Evolutionary conservation across 2,797 vertebrate genomes (phyloP), one percentile per base, ranked within the genome.

Genomic region (Sebastes alutus): DNA sequence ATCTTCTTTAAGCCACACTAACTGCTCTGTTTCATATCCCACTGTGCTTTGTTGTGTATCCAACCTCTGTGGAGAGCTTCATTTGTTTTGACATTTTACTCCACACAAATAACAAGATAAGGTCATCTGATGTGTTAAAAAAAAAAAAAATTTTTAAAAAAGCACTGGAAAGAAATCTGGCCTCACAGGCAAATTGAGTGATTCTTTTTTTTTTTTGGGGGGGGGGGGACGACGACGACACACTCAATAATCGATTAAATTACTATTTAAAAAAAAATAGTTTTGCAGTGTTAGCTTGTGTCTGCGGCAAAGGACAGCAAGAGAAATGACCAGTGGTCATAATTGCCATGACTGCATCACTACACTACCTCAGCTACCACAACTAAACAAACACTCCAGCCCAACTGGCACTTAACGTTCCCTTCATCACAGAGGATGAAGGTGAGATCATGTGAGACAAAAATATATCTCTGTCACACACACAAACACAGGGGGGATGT

Each of bases 401-500:
- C 33, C 10, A 46, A 23, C 0, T 35, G 23, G 4, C 25, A 29
- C 4, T n/a, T 23, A 42, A 33, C n/a, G 7, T 54, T 23, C 10
- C 16, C 52, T 25, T 54, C 61, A 42, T 14, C 14, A 5, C 25
- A 7, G 13, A 27, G 33, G 33, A 72, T 72, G 14, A 49, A 61
- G 46, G 52, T 27, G 42, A 80, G 55, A 67, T 68, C n/a, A 38
- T 23, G 49, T 52, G 72, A 14, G 11, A 58, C 35, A 66, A 11
- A 76, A 38, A 62, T 2, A 3, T 14, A 46, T 42, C 58, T 6
- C 10, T 8, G 12, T 61, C 23, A 35, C 69, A 59, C 61, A 68
- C 35, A 54, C 64, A 68, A 38, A 38, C 35, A 38, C 35, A 38
- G 35, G 35, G 35, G 33, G 35, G 35, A 38, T 89, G 91, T 94